phyloP scores from a whole-genome alignment of 2,888 invertebrate species.

The Drosophila limbata region DNA sequence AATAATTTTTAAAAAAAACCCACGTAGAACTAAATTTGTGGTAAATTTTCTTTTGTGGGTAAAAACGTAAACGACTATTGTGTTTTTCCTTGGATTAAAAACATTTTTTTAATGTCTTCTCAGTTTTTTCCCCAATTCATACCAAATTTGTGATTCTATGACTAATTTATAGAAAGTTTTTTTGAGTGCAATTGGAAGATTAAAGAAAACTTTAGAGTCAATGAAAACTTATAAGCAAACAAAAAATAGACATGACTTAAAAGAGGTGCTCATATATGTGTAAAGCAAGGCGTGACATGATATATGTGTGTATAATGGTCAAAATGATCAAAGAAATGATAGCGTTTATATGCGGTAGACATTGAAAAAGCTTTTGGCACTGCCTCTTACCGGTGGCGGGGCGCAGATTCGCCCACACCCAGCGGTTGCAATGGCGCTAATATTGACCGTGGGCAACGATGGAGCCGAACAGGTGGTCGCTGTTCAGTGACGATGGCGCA shows the following conservation, averaged over 20 bases:
- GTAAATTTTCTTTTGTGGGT: no score
- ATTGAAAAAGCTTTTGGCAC: conserved; percentile 27
- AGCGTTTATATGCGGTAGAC: conserved; percentile 8
- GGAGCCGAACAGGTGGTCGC: conserved; percentile 79
- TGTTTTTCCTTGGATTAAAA: no score
- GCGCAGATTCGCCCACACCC: conserved; percentile 86
- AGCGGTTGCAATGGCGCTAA: conserved; percentile 86
- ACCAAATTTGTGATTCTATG: background rate
- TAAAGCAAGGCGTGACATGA: conserved; percentile 40
- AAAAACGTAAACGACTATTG: no score
- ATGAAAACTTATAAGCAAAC: background rate
- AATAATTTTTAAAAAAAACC: no score
- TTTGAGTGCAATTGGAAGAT: background rate
- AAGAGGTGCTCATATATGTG: conserved; percentile 6
- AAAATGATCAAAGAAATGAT: background rate
- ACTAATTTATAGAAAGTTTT: background rate
- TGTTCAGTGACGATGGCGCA: conserved; percentile 57
- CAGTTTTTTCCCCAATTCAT: no score
- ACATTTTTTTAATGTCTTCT: no score
- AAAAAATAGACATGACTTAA: conserved; percentile 3
- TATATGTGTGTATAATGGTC: conserved; percentile 1
- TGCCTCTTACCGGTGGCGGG: conserved; percentile 85
- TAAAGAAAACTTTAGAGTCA: conserved; percentile 9
- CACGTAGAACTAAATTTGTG: no score
- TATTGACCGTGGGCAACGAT: conserved; percentile 83